Evolutionary conservation across 2,888 invertebrate genomes (phyloP).

Genomic region (Crioceris asparagi): DNA sequence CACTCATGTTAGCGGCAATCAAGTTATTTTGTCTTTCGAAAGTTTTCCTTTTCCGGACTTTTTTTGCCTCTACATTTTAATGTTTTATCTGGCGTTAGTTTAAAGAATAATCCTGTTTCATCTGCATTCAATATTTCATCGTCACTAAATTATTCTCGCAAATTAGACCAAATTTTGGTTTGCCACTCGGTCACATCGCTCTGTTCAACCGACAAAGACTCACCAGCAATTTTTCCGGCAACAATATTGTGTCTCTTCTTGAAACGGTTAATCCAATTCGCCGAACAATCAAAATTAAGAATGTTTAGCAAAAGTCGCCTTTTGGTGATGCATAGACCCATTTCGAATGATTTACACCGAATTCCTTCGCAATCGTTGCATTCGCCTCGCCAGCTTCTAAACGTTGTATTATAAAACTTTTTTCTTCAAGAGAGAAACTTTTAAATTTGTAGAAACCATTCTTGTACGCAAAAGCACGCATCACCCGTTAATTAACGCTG

Average conservation of each 20-base stretch:
- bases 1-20: neutral
- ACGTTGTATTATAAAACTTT: neutral
- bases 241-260: neutral
- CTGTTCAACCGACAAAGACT: neutral
- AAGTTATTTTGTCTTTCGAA: neutral
- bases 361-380: neutral
- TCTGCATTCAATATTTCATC: neutral
- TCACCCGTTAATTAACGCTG: too few species aligned
- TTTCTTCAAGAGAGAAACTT: neutral
- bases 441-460: neutral
- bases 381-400: neutral
- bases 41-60: neutral
- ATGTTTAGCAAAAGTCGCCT: neutral
- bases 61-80: neutral
- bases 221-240: neutral
- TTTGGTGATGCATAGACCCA: too few species aligned
- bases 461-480: too few species aligned
- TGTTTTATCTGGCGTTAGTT: neutral
- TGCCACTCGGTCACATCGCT: neutral
- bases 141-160: neutral
- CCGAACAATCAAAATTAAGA: neutral
- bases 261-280: neutral
- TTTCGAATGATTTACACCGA: neutral
- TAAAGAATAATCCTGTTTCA: neutral
- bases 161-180: neutral